Evolutionary conservation across 2,113 vertebrate species (phyloP).

Genomic region (Odobenus rosmarus): DNA sequence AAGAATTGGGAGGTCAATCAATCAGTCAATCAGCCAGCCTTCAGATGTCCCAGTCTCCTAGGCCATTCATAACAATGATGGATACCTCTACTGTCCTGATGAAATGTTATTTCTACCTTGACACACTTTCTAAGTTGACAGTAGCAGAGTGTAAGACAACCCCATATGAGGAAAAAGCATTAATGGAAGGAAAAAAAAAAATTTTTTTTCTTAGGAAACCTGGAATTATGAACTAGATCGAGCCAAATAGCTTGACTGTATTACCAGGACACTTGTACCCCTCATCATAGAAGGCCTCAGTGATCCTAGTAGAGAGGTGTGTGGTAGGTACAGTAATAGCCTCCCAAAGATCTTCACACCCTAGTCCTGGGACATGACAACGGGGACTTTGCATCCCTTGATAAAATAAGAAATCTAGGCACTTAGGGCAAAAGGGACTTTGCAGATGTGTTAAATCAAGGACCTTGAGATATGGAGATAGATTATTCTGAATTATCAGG

Average conservation of each 20-base stretch:
- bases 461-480: neutral
- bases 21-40: neutral
- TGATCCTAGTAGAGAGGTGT: neutral
- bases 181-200: neutral
- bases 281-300: neutral
- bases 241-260: neutral
- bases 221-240: neutral
- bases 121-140: neutral
- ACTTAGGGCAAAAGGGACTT: neutral
- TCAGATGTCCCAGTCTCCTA: neutral
- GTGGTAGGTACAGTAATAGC: neutral
- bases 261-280: neutral
- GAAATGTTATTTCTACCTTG: neutral
- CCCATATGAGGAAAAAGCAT: neutral
- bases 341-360: neutral
- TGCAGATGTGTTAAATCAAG: neutral
- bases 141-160: neutral
- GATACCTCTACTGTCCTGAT: neutral
- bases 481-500: neutral
- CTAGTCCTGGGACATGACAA: neutral
- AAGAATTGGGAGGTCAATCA: neutral
- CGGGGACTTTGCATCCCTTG: neutral
- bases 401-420: neutral
- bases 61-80: neutral
- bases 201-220: neutral